Conservation (phyloP, 1,140 invertebrate genomes). For the Brachionus plicatilis region DNA sequence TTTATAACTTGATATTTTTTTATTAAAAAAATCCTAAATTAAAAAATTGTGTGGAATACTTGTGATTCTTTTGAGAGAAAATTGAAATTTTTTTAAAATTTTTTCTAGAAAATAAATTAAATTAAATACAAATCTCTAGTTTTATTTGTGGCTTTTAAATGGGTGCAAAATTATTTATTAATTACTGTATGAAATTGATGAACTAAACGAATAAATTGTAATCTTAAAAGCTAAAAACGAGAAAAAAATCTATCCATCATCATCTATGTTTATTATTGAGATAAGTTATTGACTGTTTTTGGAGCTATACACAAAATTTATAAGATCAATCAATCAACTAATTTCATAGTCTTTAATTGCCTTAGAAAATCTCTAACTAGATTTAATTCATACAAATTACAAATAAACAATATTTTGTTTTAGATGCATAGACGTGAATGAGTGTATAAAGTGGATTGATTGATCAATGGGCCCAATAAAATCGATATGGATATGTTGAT, state of each 20-base stretch:
- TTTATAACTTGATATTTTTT: no score
- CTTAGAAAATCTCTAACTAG: constrained; percentile 14
- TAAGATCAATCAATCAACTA: constrained; percentile 38
- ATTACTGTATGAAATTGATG: not conserved
- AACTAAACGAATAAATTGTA: not conserved
- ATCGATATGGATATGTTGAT: not conserved
- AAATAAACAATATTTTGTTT: constrained; percentile 33
- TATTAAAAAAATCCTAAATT: no score
- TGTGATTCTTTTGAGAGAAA: no score
- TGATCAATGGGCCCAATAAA: not conserved
- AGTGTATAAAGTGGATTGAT: constrained; percentile 4
- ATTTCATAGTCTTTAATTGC: constrained; percentile 37
- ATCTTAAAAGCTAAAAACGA: not conserved
- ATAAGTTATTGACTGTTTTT: constrained; percentile 31
- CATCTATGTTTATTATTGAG: constrained; percentile 17
- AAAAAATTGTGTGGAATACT: no score
- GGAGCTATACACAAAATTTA: constrained; percentile 8
- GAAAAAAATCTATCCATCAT: constrained; percentile 31
- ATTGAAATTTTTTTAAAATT: no score
- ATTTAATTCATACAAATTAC: constrained; percentile 32
- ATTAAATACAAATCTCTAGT: no score
- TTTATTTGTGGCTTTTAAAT: not conserved
- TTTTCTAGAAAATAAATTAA: not conserved
- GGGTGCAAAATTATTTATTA: not conserved
- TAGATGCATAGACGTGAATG: not conserved